Percentiles rank a stretch among this genome's conserved stretches.
phyloP scores from a whole-genome alignment of 2,113 vertebrate genomes.

The Tetraodon nigroviridis region DNA sequence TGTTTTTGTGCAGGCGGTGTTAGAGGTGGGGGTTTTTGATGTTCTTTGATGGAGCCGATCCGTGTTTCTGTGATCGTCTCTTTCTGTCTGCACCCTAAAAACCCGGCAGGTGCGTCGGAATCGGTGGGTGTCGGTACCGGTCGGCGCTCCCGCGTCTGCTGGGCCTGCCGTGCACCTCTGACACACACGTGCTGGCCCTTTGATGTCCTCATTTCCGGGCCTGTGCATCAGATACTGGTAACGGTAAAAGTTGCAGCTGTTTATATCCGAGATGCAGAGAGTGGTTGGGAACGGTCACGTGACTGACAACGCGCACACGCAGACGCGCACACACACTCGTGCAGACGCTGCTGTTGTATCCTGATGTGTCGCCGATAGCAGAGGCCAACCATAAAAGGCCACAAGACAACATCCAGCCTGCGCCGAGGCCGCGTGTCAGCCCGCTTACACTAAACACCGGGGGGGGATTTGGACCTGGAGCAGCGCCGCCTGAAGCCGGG shows the following conservation, averaged over 20 bases:
- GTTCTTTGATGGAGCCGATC: not conserved
- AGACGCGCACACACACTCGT: conserved; percentile 1
- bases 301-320: not conserved
- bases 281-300: not conserved
- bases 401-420: conserved; percentile 36
- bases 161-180: conserved; percentile 28
- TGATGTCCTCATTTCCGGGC: conserved; percentile 22
- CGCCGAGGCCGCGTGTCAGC: conserved; percentile 17
- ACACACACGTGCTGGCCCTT: conserved; percentile 4
- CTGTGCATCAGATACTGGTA: not conserved
- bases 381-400: conserved; percentile 68
- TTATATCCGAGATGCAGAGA: too few species aligned
- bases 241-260: too few species aligned
- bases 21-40: not conserved
- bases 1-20: too few species aligned
- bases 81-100: not conserved
- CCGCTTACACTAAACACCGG: conserved; percentile 54
- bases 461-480: conserved; percentile 20
- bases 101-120: not conserved
- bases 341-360: conserved; percentile 33
- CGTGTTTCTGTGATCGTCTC: not conserved
- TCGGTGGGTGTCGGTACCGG: conserved; percentile 24
- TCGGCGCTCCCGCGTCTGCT: conserved; percentile 37
- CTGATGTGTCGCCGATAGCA: conserved; percentile 43
- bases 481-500: too few species aligned